phyloP scores from a whole-genome alignment of 2,113 vertebrate species.

The Notiomystis cincta region DNA sequence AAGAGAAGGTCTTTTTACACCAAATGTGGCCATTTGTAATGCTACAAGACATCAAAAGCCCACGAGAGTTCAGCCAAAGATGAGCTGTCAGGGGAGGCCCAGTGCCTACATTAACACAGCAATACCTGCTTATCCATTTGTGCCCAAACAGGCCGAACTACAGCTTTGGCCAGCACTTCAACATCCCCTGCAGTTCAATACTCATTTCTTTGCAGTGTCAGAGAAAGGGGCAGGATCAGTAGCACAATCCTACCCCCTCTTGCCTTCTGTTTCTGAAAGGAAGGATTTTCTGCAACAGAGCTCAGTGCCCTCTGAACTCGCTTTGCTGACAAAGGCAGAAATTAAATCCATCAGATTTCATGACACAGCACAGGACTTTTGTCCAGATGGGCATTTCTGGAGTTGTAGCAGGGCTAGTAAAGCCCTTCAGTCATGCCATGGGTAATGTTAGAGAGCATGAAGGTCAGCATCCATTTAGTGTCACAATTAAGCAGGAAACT shows the following conservation, averaged over 20 bases:
- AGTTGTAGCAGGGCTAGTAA: background rate
- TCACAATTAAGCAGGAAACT: background rate
- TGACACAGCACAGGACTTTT: background rate
- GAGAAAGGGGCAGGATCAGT: background rate
- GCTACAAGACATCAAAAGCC: background rate
- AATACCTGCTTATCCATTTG: background rate
- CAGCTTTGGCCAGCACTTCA: background rate
- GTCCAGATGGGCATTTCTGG: background rate
- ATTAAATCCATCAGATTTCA: background rate
- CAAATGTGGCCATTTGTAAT: background rate
- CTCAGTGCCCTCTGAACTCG: background rate
- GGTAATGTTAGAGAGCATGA: background rate
- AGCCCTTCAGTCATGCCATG: background rate
- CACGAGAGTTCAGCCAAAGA: background rate
- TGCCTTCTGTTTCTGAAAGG: background rate
- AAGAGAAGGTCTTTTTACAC: background rate
- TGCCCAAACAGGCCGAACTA: background rate
- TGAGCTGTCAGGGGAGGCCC: background rate
- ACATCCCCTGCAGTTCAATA: background rate
- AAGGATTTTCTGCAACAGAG: background rate
- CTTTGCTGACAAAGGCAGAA: background rate
- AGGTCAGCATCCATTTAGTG: conserved; percentile 14
- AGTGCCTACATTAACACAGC: background rate
- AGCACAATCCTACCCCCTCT: background rate
- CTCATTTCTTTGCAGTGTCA: background rate